A percentile compares a stretch with the other conserved stretches of the same genome.
Evolutionary conservation across 2,113 vertebrate species (phyloP).

Genomic region (Vanacampus margaritifer): DNA sequence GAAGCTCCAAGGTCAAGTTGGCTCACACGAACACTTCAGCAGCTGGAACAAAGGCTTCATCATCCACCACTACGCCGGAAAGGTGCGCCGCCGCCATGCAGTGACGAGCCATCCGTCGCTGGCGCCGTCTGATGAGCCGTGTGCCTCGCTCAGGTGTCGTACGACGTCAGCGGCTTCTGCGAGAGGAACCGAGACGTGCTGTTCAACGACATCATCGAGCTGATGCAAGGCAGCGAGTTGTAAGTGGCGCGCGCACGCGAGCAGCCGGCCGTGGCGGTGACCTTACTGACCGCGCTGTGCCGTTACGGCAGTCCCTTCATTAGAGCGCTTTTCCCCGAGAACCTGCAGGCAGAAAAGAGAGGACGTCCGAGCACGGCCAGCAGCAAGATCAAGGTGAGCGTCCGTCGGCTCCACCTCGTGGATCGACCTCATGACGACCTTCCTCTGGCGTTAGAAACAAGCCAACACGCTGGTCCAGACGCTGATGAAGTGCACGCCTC

Average conservation of each 20-base stretch:
- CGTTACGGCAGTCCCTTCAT: slow-evolving; percentile 71
- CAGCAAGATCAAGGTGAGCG: slow-evolving; percentile 76
- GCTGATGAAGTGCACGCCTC: slow-evolving; percentile 80
- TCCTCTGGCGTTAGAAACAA: slow-evolving; percentile 67
- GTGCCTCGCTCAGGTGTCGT: slow-evolving; percentile 71
- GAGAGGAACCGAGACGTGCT: slow-evolving; percentile 81
- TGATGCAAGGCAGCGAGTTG: slow-evolving; percentile 85
- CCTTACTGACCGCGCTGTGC: slow-evolving; percentile 10
- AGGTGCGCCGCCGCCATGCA: slow-evolving; percentile 53
- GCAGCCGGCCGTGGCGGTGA: not conserved
- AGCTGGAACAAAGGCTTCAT: slow-evolving; percentile 82
- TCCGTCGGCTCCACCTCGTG: no score
- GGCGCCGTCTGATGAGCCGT: not conserved
- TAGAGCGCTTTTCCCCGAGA: slow-evolving; percentile 74
- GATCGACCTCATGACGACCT: not conserved
- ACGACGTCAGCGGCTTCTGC: slow-evolving; percentile 78
- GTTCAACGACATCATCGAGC: slow-evolving; percentile 80
- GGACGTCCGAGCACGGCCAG: slow-evolving; percentile 75
- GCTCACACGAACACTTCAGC: slow-evolving; percentile 79
- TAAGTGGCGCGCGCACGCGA: slow-evolving; percentile 52
- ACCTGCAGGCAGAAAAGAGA: slow-evolving; percentile 74
- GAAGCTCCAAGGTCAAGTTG: slow-evolving; percentile 76
- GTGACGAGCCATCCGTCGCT: not conserved
- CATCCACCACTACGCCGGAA: slow-evolving; percentile 81
- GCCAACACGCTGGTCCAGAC: slow-evolving; percentile 79